Evolutionary conservation across 2,888 invertebrate species (phyloP).

Genomic region (Opisthograptis luteolata): DNA sequence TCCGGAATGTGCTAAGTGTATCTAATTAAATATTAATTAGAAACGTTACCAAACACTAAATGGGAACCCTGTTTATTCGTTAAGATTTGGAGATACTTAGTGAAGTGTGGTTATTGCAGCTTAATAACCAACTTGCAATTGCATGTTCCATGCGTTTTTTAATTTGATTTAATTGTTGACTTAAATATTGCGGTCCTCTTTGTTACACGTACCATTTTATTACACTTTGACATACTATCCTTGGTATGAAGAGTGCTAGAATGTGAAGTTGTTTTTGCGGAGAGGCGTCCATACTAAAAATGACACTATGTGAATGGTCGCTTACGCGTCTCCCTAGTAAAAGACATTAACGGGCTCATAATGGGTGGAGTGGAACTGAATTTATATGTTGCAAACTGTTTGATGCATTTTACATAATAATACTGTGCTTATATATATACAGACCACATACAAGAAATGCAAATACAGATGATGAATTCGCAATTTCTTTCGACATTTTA

Average conservation of each 20-base stretch:
- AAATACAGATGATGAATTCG: too few relatives aligned
- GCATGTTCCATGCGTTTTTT: neutral
- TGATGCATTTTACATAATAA: too few relatives aligned
- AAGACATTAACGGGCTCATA: slow-evolving; percentile 24
- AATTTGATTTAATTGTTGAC: neutral
- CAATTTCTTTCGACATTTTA: too few relatives aligned
- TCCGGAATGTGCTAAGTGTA: slow-evolving; percentile 62
- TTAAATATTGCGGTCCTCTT: neutral
- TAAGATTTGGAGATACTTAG: slow-evolving; percentile 33
- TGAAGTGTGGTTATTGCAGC: slow-evolving; percentile 1
- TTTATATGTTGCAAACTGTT: neutral
- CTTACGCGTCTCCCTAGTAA: neutral
- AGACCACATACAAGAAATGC: too few relatives aligned
- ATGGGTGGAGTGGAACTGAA: neutral
- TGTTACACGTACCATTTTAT: neutral
- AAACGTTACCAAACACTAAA: slow-evolving; percentile 44
- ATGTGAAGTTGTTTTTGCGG: too few relatives aligned
- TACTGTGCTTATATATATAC: too few relatives aligned
- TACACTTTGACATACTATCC: neutral
- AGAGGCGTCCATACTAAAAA: neutral
- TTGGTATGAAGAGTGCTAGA: too few relatives aligned
- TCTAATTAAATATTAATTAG: slow-evolving; percentile 74
- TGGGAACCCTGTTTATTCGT: slow-evolving; percentile 38
- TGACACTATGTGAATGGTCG: neutral
- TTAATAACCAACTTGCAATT: neutral